Evolutionary conservation across 2,888 invertebrate genomes (phyloP).

Genomic region (Chironomus tentans): DNA sequence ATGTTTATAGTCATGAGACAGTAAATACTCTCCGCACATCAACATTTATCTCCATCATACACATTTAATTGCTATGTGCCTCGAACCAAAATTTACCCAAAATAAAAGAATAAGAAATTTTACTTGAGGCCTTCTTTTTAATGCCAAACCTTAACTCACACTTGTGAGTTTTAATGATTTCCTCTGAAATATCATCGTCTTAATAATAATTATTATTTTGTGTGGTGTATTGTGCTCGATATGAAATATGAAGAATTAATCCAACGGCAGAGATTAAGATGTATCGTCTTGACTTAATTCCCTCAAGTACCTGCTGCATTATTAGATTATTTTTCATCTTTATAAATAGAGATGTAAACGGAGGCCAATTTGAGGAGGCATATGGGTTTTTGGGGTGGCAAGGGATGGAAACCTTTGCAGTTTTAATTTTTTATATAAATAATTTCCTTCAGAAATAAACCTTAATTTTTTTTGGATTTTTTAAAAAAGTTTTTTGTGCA

Average conservation of each 20-base stretch:
- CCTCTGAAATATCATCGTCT: not conserved
- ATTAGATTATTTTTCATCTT: constrained; percentile 3
- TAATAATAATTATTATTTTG: not conserved
- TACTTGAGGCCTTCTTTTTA: no score
- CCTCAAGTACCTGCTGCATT: constrained; percentile 21
- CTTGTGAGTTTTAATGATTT: not conserved
- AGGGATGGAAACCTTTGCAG: no score
- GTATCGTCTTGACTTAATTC: constrained; percentile 21
- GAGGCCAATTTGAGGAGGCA: not conserved
- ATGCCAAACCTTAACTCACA: not conserved
- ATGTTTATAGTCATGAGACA: not conserved
- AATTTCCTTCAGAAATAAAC: no score
- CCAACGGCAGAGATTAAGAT: constrained; percentile 17
- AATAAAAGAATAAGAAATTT: no score
- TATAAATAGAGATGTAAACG: no score
- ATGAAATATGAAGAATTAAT: constrained; percentile 24
- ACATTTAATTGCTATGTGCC: not conserved
- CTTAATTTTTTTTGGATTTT: no score
- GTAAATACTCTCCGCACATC: constrained; percentile 2
- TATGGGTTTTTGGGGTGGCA: no score
- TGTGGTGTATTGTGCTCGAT: not conserved
- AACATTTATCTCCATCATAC: not conserved
- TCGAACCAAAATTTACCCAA: not conserved
- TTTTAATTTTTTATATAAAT: no score
- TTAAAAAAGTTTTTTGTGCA: no score